phyloP scores from a whole-genome alignment of 2,888 invertebrate genomes.

The Lypha dubia region DNA sequence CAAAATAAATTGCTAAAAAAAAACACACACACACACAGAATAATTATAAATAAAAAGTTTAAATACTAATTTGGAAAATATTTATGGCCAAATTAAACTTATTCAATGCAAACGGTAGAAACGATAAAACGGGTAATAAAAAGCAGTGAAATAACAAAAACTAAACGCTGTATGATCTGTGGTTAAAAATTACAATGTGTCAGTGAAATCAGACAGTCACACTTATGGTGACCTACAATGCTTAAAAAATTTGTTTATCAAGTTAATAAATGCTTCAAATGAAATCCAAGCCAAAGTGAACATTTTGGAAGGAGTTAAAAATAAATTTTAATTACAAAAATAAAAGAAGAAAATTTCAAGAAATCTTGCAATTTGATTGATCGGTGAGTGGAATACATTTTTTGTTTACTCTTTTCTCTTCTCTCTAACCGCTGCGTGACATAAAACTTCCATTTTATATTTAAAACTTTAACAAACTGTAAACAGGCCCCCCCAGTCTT shows the following conservation, averaged over 20 bases:
- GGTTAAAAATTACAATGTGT: constrained; percentile 12
- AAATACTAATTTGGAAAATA: constrained; percentile 43
- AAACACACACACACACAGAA: not conserved
- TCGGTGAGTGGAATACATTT: constrained; percentile 40
- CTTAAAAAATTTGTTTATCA: not conserved
- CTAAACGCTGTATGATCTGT: not conserved
- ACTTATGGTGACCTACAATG: constrained; percentile 15
- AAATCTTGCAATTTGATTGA: constrained; percentile 31
- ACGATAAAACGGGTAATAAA: not conserved
- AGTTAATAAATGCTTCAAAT: constrained; percentile 10
- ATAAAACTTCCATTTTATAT: constrained; percentile 17
- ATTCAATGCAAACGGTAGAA: constrained; percentile 8
- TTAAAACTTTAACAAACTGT: constrained; percentile 1
- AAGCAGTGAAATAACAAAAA: constrained; percentile 6
- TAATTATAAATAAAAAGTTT: constrained; percentile 7
- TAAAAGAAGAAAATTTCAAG: not conserved
- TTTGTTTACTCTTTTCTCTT: not conserved
- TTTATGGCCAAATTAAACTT: constrained; percentile 17
- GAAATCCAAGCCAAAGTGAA: not conserved
- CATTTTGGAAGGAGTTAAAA: constrained; percentile 31
- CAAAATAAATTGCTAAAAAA: constrained; percentile 37
- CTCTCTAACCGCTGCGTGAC: not conserved
- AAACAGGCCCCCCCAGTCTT: not conserved
- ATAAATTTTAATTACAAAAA: not conserved
- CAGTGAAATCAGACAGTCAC: constrained; percentile 4